A percentile compares a stretch with the other conserved stretches of the same genome.
phyloP scores from a whole-genome alignment of 2,113 vertebrate species.

The Zosterops lateralis region DNA sequence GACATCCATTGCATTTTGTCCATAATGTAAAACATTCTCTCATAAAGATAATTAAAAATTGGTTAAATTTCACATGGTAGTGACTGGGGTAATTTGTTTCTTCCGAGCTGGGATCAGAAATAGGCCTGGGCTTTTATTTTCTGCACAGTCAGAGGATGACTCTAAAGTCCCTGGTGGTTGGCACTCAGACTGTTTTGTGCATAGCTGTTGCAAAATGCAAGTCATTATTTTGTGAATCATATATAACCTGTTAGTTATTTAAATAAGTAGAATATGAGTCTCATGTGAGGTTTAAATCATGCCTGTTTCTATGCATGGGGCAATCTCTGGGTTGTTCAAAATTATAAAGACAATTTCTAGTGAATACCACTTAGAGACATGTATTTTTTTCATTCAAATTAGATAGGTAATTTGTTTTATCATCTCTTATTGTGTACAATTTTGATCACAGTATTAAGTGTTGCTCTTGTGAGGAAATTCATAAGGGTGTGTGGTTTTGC shows the following conservation, averaged over 20 bases:
- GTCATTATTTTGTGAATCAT: not conserved
- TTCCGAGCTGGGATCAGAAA: not conserved
- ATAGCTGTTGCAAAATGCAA: not conserved
- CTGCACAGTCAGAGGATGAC: not conserved
- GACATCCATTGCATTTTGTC: not conserved
- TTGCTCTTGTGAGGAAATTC: not conserved
- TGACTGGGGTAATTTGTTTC: not conserved
- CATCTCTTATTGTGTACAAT: fast-evolving
- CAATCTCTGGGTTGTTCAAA: not conserved
- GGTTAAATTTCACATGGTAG: not conserved
- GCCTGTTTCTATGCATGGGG: not conserved
- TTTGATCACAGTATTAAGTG: not conserved
- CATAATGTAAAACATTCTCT: not conserved
- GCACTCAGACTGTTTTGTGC: not conserved
- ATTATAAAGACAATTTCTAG: not conserved
- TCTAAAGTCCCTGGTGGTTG: not conserved
- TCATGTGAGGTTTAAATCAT: not conserved
- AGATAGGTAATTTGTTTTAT: not conserved
- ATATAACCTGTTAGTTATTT: not conserved
- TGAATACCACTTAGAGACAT: not conserved
- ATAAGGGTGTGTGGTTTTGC: not conserved
- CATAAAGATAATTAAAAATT: not conserved
- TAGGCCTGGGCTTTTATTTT: not conserved
- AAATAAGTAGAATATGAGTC: not conserved
- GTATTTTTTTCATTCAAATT: not conserved